Evolutionary conservation across 2,888 invertebrate species (phyloP), one percentile per base, ranked within the genome.

Genomic region (Ectemnius cavifrons): DNA sequence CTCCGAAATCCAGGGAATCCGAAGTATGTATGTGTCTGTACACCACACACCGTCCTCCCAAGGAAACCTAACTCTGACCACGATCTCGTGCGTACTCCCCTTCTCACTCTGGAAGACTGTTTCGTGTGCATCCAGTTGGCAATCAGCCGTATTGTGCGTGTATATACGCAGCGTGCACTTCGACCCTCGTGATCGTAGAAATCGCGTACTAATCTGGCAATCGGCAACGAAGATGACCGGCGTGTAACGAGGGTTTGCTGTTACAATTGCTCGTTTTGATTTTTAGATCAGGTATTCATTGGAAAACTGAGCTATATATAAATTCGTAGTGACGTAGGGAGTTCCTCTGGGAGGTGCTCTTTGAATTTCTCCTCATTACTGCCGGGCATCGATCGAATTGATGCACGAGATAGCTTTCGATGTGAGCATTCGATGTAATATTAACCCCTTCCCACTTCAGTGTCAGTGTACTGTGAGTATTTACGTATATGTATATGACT

Each of bases 41-140:
- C 16, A 18, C 52, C 52, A 52, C 16, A n/a, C 18, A 6, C 13
- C n/a, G n/a, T 16, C 2, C 16, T 52, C 13, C 52, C n/a, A 52
- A 52, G 16, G n/a, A 18, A 52, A 18, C 13, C 52, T 6, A 16
- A 14, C 18, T 46, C 37, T 46, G 18, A 23, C 62, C 62, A 23
- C 6, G 6, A 37, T 37, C 37, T 6, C 37, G 37, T 68, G 61
- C 64, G 67, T 69, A 49, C 69, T 58, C 61, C 62, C 66, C 63
- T 70, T 37, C 68, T 68, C 64, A 59, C 64, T 77, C 74, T 78
- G 78, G 78, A 78, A 78, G 78, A 78, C 78, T 73, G 66, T 76
- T 78, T 52, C 64, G 56, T 45, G 57, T 14, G n/a, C 28, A 59
- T 56, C 46, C 23, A 37, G 62, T 37, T 27, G 46, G 23, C 52